A percentile compares a stretch with the other conserved stretches of the same genome.
phyloP scores from a whole-genome alignment of 2,888 invertebrate genomes.

The Eupithecia subfuscata region DNA sequence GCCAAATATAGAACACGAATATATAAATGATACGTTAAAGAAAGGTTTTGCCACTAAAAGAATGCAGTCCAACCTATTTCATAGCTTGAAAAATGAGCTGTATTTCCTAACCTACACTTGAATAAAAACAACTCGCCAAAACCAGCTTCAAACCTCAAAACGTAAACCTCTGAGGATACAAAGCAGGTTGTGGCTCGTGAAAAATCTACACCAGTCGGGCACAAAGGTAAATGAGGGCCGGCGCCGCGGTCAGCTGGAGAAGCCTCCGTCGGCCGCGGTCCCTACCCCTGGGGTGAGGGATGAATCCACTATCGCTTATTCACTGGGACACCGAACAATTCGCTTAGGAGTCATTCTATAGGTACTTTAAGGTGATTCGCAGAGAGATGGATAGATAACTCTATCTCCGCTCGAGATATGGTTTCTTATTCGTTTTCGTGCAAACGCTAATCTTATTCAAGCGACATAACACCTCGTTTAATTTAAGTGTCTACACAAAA shows the following conservation, averaged over 20 bases:
- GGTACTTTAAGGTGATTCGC: not conserved
- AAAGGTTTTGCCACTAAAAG: too few species aligned
- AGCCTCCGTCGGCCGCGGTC: not conserved
- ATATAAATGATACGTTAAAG: too few species aligned
- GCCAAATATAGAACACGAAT: too few species aligned
- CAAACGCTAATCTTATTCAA: too few species aligned
- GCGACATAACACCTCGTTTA: too few species aligned
- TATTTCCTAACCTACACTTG: not conserved
- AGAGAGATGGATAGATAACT: too few species aligned
- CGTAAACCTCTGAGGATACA: slow-evolving; percentile 3
- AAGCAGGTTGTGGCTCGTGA: slow-evolving; percentile 1
- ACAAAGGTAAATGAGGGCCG: slow-evolving; percentile 9
- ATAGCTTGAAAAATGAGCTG: not conserved
- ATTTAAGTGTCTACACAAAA: too few species aligned
- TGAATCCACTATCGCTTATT: slow-evolving; percentile 3
- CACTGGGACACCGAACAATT: not conserved
- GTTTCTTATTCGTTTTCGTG: too few species aligned
- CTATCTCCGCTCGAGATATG: too few species aligned
- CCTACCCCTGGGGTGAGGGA: not conserved
- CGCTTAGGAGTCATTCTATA: not conserved
- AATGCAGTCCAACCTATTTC: not conserved
- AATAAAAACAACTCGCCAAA: slow-evolving; percentile 4
- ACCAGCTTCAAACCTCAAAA: not conserved
- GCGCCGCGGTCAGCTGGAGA: slow-evolving; percentile 7
- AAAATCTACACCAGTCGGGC: not conserved